Base-by-base conservation (phyloP, 2,797 vertebrate genomes). In the Neostethus bicornis region DNA sequence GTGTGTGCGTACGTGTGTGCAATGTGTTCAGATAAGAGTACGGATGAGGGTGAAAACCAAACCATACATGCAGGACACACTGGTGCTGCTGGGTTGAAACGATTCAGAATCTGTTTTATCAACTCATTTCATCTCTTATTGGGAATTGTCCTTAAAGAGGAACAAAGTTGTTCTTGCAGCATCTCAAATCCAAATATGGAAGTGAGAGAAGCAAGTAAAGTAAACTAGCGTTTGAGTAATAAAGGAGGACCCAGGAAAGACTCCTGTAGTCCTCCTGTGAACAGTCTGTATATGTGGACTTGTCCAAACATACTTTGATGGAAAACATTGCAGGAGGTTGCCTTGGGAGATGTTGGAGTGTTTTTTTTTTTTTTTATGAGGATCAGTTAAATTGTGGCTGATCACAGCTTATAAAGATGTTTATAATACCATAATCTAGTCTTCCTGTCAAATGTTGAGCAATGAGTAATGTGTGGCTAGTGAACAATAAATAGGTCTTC, bases 141-240 rank as follows among this genome's bases (percentile, higher is more conserved):
- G 66, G 59, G 49, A 76, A 76, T 72, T 89, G 65, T 81, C 86
- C 87, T 80, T 81, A 86, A 80, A 87, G 68, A 89, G 87, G 72
- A 75, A 69, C 72, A 57, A 68, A 48, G 59, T 81, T 66, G 41
- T 26, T 61, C 60, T 67, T 13, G 3, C 17, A 67, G 75, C 64
- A 72, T 83, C 78, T 73, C 57, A 61, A 46, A 71, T 47, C 89
- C 86, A 64, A 90, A 84, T 77, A 89, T 74, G 89, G 89, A 29
- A 56, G 69, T 54, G 38, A 12, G 69, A 74, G 72, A 61, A 51
- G 70, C 64, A 51, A n/a, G 47, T 81, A 75, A 87, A 73, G 66
- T 84, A 86, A 87, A 87, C 84, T 52, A 37, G 52, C 65, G 58
- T 44, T 39, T 42, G 69, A 81, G 51, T 75, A 61, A 80, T 70